phyloP scores from a whole-genome alignment of 2,888 invertebrate genomes.

The Galeruca laticollis region DNA sequence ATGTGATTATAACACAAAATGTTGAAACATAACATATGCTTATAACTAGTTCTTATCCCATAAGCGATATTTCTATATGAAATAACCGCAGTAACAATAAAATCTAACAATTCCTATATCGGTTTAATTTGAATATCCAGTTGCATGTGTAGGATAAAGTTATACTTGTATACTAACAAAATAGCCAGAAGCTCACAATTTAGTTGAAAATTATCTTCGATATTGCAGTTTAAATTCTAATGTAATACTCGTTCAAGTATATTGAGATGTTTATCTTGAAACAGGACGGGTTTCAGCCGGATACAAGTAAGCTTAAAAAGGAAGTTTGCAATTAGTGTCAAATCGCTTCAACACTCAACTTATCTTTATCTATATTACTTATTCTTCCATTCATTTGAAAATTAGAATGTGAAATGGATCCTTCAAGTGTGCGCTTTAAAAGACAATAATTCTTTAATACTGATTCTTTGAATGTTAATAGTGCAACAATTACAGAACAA shows the following conservation, averaged over 20 bases:
- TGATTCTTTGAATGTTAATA: too few relatives aligned
- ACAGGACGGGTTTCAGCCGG: background rate
- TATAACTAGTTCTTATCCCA: background rate
- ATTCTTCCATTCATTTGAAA: background rate
- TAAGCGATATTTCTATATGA: background rate
- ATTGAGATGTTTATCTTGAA: conserved; percentile 24
- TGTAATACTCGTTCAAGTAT: conserved; percentile 23
- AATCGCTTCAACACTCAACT: background rate
- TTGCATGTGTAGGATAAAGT: conserved; percentile 17
- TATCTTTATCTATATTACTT: too few relatives aligned
- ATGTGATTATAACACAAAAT: background rate
- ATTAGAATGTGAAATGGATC: too few relatives aligned
- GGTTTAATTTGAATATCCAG: conserved; percentile 19
- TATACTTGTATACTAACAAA: conserved; percentile 12
- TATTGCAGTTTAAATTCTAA: conserved; percentile 26
- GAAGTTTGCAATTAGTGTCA: background rate
- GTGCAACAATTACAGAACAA: too few relatives aligned
- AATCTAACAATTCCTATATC: conserved; percentile 6
- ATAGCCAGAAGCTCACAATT: conserved; percentile 26
- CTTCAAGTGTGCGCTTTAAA: too few relatives aligned
- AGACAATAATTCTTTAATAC: too few relatives aligned
- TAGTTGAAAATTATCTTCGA: conserved; percentile 28
- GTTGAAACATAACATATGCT: background rate
- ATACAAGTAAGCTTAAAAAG: background rate
- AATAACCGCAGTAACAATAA: background rate